Evolutionary conservation across 2,797 vertebrate species (phyloP).

Genomic region (Microctenopoma lineatum): DNA sequence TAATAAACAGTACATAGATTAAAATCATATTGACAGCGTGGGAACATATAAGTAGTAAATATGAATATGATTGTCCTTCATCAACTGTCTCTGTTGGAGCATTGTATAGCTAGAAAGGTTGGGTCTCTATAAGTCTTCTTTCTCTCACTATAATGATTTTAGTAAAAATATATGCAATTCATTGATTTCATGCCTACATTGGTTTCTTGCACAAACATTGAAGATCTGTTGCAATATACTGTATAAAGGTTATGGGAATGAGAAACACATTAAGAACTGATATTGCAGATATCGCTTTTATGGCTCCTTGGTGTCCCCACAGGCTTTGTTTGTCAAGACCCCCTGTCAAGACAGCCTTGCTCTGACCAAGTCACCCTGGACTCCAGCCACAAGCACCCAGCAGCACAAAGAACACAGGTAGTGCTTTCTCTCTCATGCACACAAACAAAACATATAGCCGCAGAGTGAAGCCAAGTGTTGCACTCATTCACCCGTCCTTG

Average conservation of each 20-base stretch:
- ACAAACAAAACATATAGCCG: conserved; percentile 6
- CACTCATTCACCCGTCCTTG: conserved; percentile 67
- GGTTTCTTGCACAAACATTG: conserved; percentile 40
- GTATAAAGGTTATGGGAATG: conserved; percentile 39
- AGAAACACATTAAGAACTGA: conserved; percentile 41
- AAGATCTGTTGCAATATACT: conserved; percentile 38
- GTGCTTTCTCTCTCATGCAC: conserved; percentile 35
- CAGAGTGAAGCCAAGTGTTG: conserved; percentile 45
- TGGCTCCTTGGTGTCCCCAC: conserved; percentile 33
- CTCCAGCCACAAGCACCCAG: conserved; percentile 75
- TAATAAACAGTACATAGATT: conserved; percentile 40
- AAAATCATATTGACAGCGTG: conserved; percentile 40
- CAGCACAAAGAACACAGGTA: conserved; percentile 87
- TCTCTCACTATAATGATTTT: conserved; percentile 2
- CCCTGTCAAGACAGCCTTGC: conserved; percentile 80
- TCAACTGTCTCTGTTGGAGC: conserved; percentile 6
- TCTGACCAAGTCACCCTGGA: conserved; percentile 82
- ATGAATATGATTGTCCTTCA: conserved; percentile 9
- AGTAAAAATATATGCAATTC: conserved; percentile 14
- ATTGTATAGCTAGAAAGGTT: background rate
- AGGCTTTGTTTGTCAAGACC: conserved; percentile 95
- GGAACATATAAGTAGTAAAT: conserved; percentile 31
- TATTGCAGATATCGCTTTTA: conserved; percentile 38
- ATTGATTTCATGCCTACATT: conserved; percentile 20
- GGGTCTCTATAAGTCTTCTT: background rate